Conservation (phyloP, 2,888 invertebrate genomes). For the Eulithis prunata region DNA sequence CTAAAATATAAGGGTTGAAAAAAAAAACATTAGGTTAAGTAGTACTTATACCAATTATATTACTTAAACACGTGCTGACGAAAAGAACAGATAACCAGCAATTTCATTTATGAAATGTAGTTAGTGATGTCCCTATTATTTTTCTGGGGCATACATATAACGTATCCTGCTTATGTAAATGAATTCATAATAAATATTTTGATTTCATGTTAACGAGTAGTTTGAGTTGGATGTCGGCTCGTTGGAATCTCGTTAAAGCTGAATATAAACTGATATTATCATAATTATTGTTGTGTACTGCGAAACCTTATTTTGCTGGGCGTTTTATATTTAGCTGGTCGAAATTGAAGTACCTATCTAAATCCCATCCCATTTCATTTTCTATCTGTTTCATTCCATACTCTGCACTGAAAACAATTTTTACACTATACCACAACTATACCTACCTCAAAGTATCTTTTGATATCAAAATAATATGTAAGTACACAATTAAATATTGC, state of each 20-base stretch:
- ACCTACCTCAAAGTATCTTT: too few relatives aligned
- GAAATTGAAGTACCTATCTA: background rate
- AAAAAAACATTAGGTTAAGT: too few relatives aligned
- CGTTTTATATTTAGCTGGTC: conserved; percentile 14
- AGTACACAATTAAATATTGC: too few relatives aligned
- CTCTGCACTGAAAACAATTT: too few relatives aligned
- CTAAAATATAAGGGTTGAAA: too few relatives aligned
- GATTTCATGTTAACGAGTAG: conserved; percentile 77
- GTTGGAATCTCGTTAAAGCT: conserved; percentile 72
- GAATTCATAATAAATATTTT: conserved; percentile 81
- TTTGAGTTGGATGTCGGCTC: conserved; percentile 64
- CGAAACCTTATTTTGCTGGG: conserved; percentile 35
- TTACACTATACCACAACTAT: too few relatives aligned
- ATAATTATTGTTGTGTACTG: conserved; percentile 77
- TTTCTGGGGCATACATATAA: conserved; percentile 66
- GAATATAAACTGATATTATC: conserved; percentile 71
- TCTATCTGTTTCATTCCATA: too few relatives aligned
- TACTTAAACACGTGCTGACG: conserved; percentile 3
- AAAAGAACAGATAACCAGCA: conserved; percentile 12
- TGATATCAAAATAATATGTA: too few relatives aligned
- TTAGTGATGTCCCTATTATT: conserved; percentile 37
- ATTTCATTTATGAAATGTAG: conserved; percentile 16
- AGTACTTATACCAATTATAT: too few relatives aligned
- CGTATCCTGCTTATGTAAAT: conserved; percentile 75
- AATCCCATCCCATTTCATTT: too few relatives aligned